These are phyloP conservation scores for Prionailurus viverrinus DNA, from an alignment of 2,113 vertebrate species.

Conservation along the genomic window DNA sequence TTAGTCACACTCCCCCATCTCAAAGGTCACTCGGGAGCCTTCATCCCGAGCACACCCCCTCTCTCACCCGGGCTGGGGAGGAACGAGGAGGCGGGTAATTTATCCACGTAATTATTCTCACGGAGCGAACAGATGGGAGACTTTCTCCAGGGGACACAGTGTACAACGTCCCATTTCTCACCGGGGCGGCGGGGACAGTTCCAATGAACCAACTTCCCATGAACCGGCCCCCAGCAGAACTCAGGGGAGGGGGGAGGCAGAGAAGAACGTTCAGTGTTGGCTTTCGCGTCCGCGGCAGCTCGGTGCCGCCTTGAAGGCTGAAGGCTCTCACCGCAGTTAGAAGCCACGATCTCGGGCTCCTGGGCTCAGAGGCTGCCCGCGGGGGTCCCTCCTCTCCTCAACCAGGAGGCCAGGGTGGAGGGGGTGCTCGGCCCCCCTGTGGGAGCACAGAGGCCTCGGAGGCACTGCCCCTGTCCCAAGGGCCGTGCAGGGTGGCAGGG, in stretches of 20 bases:
- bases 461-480: neutral
- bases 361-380: neutral
- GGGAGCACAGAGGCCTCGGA: neutral
- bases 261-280: neutral
- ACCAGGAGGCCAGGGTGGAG: neutral
- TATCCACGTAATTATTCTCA: neutral
- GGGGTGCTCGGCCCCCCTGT: neutral
- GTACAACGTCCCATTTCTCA: conserved; percentile 41
- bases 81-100: conserved; percentile 32
- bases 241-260: neutral
- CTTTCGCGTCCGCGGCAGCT: neutral
- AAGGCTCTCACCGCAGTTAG: neutral
- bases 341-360: neutral
- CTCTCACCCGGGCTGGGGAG: neutral
- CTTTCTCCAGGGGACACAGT: conserved; percentile 54
- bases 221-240: neutral
- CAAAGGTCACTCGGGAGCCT: conserved; percentile 29
- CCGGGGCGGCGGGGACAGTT: conserved; percentile 39
- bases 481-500: rapidly evolving
- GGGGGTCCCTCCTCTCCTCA: rapidly evolving
- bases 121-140: conserved; percentile 71
- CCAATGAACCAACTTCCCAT: conserved; percentile 46
- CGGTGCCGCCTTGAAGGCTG: neutral
- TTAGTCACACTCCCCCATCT: neutral
- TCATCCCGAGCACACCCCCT: neutral